These are phyloP conservation scores for Cheilinus undulatus DNA, from an alignment of 2,113 vertebrate species.

Conservation along the genomic window DNA sequence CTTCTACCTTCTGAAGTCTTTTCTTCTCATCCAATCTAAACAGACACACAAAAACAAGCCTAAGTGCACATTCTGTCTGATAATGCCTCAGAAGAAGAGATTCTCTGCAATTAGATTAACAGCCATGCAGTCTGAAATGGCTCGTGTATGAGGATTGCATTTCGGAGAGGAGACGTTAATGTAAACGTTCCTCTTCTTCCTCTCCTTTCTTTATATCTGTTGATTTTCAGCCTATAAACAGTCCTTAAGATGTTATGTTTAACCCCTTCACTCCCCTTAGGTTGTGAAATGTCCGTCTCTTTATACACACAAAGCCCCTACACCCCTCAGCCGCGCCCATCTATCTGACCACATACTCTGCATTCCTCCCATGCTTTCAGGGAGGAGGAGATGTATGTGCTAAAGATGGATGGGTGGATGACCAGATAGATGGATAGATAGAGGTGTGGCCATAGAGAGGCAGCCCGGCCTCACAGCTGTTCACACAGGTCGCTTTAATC, in stretches of 20 bases:
- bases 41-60: constrained; percentile 17
- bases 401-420: constrained; percentile 27
- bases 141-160: constrained; percentile 11
- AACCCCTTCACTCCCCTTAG: neutral
- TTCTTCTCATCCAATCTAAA: constrained; percentile 44
- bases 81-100: constrained; percentile 21
- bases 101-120: constrained; percentile 24
- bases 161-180: constrained; percentile 13
- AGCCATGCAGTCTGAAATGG: constrained; percentile 13
- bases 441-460: constrained; percentile 23
- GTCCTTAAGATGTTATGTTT: neutral
- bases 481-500: constrained; percentile 60
- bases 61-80: constrained; percentile 38
- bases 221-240: constrained; percentile 8
- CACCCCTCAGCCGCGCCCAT: constrained; percentile 11
- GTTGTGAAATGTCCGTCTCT: constrained; percentile 7
- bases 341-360: constrained; percentile 30
- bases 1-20: constrained; percentile 25
- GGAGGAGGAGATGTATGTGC: constrained; percentile 18
- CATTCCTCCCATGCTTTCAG: constrained; percentile 46
- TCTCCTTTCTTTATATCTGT: neutral
- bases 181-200: neutral
- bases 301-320: neutral
- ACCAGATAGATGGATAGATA: constrained; percentile 3
- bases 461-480: constrained; percentile 60